Evolutionary conservation across 2,797 vertebrate species (phyloP).

Genomic region (Dallia pectoralis): DNA sequence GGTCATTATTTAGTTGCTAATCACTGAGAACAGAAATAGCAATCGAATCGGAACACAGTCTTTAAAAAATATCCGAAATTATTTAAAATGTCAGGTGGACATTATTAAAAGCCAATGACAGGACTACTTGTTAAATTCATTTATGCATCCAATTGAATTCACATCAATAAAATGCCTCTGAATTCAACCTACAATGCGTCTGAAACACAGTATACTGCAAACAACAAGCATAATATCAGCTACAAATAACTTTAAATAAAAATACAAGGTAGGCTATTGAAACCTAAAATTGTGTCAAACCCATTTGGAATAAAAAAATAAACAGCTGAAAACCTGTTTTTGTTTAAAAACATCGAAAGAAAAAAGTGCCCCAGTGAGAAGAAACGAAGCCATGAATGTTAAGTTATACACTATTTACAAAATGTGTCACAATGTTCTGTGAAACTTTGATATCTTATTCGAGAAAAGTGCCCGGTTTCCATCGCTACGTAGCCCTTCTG

Average conservation of each 20-base stretch:
- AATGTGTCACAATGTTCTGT: conserved; percentile 65
- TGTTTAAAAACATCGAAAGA: conserved; percentile 61
- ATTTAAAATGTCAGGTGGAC: conserved; percentile 41
- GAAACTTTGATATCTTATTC: conserved; percentile 56
- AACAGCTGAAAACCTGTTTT: conserved; percentile 50
- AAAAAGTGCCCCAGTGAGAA: conserved; percentile 77
- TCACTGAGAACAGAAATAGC: conserved; percentile 33
- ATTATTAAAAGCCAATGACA: conserved; percentile 17
- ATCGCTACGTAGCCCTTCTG: conserved; percentile 57
- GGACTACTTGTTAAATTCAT: conserved; percentile 21
- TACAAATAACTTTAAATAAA: conserved; percentile 63
- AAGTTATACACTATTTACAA: conserved; percentile 82
- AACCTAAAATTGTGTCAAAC: conserved; percentile 42
- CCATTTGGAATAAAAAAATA: conserved; percentile 45
- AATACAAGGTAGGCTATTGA: conserved; percentile 60
- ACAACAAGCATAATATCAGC: conserved; percentile 45
- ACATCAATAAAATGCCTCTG: conserved; percentile 19
- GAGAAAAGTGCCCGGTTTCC: conserved; percentile 66
- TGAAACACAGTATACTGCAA: conserved; percentile 36
- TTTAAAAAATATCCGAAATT: conserved; percentile 40
- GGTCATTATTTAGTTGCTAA: conserved; percentile 33
- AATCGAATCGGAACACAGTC: conserved; percentile 40
- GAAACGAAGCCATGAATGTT: conserved; percentile 67
- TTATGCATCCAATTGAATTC: conserved; percentile 22
- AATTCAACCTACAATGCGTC: conserved; percentile 14